Percentiles rank a stretch among this genome's conserved stretches.
Conservation (phyloP, 2,113 vertebrate genomes). For the Calidris pugnax region DNA sequence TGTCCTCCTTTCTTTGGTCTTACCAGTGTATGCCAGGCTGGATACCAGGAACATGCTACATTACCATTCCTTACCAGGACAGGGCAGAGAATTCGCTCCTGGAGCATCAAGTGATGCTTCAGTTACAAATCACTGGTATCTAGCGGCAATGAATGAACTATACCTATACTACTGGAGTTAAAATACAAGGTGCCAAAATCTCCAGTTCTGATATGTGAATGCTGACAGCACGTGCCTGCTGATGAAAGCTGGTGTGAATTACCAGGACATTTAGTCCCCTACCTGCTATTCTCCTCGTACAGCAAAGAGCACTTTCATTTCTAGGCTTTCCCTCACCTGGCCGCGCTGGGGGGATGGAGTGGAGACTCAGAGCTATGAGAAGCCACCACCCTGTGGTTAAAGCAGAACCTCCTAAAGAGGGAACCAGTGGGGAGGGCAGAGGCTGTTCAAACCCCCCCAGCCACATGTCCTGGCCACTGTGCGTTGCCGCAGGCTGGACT, state of each 20-base stretch:
- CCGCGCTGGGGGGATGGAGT: rapidly evolving
- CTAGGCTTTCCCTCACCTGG: background rate
- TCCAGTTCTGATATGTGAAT: too few species aligned
- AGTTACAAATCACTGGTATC: background rate
- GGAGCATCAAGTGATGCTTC: background rate
- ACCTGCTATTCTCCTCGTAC: background rate
- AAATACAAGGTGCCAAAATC: background rate
- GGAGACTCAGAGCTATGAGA: background rate
- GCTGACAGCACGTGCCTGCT: background rate
- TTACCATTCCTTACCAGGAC: background rate
- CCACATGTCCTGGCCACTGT: rapidly evolving
- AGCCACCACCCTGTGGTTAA: background rate
- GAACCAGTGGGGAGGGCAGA: background rate
- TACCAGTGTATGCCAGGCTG: background rate
- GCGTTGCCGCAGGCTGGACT: rapidly evolving
- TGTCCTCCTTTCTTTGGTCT: background rate
- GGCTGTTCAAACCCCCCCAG: background rate
- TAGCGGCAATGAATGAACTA: background rate
- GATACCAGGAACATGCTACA: background rate
- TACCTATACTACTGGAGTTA: background rate
- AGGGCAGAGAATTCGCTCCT: background rate
- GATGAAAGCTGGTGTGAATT: background rate
- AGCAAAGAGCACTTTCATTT: background rate
- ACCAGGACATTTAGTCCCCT: background rate
- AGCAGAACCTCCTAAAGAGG: background rate